phyloP scores from a whole-genome alignment of 2,797 vertebrate species.

The Hoplostethus atlanticus region DNA sequence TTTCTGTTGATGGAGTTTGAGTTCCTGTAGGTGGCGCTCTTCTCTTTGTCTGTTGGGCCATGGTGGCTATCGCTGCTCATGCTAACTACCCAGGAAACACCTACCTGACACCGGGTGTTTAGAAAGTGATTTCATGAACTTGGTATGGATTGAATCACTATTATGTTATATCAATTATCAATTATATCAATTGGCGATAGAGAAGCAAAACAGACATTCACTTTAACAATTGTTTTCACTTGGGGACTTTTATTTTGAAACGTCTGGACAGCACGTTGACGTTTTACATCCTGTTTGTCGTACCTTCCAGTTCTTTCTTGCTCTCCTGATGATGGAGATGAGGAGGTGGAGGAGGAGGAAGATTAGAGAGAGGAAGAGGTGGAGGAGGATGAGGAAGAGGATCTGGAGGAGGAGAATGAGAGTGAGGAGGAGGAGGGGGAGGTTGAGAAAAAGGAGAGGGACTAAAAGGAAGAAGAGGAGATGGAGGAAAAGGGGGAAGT shows the following conservation, averaged over 20 bases:
- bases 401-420: neutral
- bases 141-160: no score
- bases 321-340: slow-evolving; percentile 55
- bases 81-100: no score
- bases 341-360: slow-evolving; percentile 36
- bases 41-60: no score
- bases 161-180: no score
- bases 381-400: neutral
- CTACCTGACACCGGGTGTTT: no score
- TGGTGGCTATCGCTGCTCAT: no score
- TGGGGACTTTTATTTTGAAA: neutral
- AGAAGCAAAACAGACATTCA: no score
- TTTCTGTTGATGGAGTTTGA: no score
- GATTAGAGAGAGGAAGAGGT: neutral
- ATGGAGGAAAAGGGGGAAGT: neutral
- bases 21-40: no score
- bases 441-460: neutral
- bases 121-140: no score
- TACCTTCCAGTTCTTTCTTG: slow-evolving; percentile 65
- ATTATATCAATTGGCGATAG: no score
- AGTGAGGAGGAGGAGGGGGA: neutral
- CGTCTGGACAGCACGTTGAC: neutral
- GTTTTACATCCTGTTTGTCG: neutral
- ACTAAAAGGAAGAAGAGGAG: neutral
- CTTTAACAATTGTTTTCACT: no score